Evolutionary conservation across 2,113 vertebrate species (phyloP).

Genomic region (Girardinichthys multiradiatus): DNA sequence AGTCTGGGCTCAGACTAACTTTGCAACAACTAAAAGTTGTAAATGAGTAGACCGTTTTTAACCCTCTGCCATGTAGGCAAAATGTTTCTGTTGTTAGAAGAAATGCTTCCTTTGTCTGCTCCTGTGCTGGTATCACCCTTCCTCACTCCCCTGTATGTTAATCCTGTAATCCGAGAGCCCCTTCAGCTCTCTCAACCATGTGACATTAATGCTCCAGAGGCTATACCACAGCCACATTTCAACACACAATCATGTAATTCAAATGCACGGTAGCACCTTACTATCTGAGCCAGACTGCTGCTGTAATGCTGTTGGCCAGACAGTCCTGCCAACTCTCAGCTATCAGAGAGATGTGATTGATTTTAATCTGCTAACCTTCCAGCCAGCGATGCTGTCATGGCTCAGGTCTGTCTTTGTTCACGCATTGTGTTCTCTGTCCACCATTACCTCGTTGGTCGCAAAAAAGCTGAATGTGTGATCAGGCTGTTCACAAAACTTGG

Average conservation of each 20-base stretch:
- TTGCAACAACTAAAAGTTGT: slow-evolving; percentile 17
- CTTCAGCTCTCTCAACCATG: slow-evolving; percentile 47
- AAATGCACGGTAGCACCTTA: slow-evolving; percentile 30
- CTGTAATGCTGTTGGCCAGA: slow-evolving; percentile 6
- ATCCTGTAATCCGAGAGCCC: slow-evolving; percentile 71
- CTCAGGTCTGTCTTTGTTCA: slow-evolving; percentile 49
- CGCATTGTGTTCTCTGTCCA: slow-evolving; percentile 8
- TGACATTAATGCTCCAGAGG: slow-evolving; percentile 58
- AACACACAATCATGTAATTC: slow-evolving; percentile 23
- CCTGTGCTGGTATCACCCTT: slow-evolving; percentile 28
- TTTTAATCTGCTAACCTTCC: slow-evolving; percentile 66
- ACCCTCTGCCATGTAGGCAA: slow-evolving; percentile 15
- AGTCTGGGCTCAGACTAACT: not conserved
- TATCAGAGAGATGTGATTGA: slow-evolving; percentile 23
- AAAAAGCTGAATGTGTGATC: slow-evolving; percentile 3
- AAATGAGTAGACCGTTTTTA: slow-evolving; percentile 4
- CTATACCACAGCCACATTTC: slow-evolving; percentile 45
- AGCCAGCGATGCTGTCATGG: slow-evolving; percentile 50
- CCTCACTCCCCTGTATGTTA: slow-evolving; percentile 47
- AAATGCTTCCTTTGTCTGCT: slow-evolving; percentile 38
- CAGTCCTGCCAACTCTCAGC: slow-evolving; percentile 11
- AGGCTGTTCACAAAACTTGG: slow-evolving; percentile 33
- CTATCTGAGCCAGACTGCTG: slow-evolving; percentile 15
- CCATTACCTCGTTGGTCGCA: slow-evolving; percentile 43
- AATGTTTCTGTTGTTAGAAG: slow-evolving; percentile 22